phyloP scores from a whole-genome alignment of 2,113 vertebrate species.

The Paramormyrops kingsleyae region DNA sequence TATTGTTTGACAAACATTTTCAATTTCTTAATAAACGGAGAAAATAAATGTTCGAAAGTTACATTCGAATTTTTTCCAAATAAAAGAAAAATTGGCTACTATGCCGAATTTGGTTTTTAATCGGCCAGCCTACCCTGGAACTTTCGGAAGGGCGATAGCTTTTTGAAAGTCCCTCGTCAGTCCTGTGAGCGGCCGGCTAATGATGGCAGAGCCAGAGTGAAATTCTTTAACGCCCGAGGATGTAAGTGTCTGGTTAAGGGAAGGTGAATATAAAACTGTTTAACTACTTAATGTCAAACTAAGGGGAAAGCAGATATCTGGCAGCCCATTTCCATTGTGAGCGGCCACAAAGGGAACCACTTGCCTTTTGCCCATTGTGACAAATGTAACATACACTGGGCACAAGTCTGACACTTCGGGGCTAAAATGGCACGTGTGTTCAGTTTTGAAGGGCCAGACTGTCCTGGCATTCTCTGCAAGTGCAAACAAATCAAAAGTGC shows the following conservation, averaged over 20 bases:
- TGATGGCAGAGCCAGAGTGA: background rate
- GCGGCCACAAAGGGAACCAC: background rate
- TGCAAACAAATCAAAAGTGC: background rate
- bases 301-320: background rate
- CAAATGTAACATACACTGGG: background rate
- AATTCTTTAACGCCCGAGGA: background rate
- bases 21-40: background rate
- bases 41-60: background rate
- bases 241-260: background rate
- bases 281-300: background rate
- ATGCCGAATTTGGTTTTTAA: background rate
- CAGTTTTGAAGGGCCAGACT: background rate
- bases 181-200: background rate
- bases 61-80: background rate
- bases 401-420: too few relatives aligned
- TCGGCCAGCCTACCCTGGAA: background rate
- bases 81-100: background rate
- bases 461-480: background rate
- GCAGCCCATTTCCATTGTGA: background rate
- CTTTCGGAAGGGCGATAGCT: background rate
- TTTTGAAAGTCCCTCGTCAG: background rate
- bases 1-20: background rate
- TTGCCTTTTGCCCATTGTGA: background rate
- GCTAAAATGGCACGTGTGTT: background rate
- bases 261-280: background rate